phyloP scores from a whole-genome alignment of 2,113 vertebrate genomes.

The Colius striatus region DNA sequence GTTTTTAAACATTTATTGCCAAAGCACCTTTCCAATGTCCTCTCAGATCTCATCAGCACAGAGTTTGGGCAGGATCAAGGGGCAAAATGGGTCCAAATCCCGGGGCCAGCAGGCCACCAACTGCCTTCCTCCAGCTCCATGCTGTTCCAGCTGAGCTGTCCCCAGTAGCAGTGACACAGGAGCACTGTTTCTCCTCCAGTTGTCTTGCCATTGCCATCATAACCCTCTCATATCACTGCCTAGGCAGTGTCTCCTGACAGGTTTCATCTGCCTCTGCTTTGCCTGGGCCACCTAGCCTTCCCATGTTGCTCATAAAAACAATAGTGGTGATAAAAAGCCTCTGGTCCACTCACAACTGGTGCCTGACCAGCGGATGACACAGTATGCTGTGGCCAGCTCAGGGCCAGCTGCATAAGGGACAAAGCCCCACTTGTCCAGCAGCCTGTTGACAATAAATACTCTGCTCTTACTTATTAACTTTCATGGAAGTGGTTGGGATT shows the following conservation, averaged over 20 bases:
- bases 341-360: too few relatives aligned
- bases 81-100: accelerated
- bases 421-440: background rate
- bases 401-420: background rate
- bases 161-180: accelerated
- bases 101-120: accelerated
- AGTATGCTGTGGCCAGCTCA: too few relatives aligned
- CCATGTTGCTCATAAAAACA: too few relatives aligned
- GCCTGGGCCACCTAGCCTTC: background rate
- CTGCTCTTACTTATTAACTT: too few relatives aligned
- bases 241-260: too few relatives aligned
- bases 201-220: accelerated
- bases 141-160: background rate
- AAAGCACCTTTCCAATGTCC: background rate
- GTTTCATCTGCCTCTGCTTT: background rate
- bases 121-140: too few relatives aligned
- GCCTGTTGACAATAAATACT: background rate
- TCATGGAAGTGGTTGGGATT: too few relatives aligned
- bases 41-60: background rate
- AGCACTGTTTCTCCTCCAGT: background rate
- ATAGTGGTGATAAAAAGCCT: too few relatives aligned
- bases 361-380: too few relatives aligned
- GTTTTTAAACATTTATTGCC: background rate
- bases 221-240: background rate
- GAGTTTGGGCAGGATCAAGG: background rate